phyloP scores from a whole-genome alignment of 2,113 vertebrate genomes.

The Bathybates hornii region DNA sequence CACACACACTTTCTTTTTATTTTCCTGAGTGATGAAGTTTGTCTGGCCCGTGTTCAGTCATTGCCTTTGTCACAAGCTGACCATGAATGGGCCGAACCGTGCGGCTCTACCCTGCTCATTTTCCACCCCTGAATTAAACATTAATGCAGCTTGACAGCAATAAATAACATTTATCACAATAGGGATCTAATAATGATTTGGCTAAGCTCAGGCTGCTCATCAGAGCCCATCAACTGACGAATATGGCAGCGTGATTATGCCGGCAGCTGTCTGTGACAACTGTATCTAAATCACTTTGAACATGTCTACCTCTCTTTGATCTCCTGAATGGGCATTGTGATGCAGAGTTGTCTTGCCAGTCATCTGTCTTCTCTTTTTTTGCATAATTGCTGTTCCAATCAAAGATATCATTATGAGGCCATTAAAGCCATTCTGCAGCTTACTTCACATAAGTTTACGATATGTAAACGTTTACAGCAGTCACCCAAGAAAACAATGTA shows the following conservation, averaged over 20 bases:
- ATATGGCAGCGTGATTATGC: constrained; percentile 90
- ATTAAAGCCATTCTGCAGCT: constrained; percentile 16
- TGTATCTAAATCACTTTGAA: constrained; percentile 86
- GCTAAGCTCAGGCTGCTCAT: constrained; percentile 82
- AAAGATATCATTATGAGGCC: constrained; percentile 39
- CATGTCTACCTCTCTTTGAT: constrained; percentile 78
- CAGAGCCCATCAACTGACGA: constrained; percentile 88
- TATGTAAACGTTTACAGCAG: neutral
- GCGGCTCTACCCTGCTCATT: constrained; percentile 77
- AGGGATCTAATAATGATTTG: constrained; percentile 94
- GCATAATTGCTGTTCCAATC: constrained; percentile 54
- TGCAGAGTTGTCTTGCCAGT: constrained; percentile 42
- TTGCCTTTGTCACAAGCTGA: constrained; percentile 82
- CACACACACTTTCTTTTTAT: constrained; percentile 39
- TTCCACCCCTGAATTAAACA: constrained; percentile 92
- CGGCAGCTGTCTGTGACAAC: constrained; percentile 92
- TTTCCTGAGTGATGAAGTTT: constrained; percentile 83
- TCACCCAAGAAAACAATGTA: neutral
- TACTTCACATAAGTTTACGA: neutral
- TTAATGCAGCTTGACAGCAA: constrained; percentile 95
- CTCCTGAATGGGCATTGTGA: constrained; percentile 68
- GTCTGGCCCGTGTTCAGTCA: constrained; percentile 81
- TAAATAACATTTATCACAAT: constrained; percentile 99
- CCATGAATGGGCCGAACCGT: constrained; percentile 78
- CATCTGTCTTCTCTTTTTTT: constrained; percentile 27